phyloP scores from a whole-genome alignment of 2,888 invertebrate genomes.

The Odontocerum albicorne region DNA sequence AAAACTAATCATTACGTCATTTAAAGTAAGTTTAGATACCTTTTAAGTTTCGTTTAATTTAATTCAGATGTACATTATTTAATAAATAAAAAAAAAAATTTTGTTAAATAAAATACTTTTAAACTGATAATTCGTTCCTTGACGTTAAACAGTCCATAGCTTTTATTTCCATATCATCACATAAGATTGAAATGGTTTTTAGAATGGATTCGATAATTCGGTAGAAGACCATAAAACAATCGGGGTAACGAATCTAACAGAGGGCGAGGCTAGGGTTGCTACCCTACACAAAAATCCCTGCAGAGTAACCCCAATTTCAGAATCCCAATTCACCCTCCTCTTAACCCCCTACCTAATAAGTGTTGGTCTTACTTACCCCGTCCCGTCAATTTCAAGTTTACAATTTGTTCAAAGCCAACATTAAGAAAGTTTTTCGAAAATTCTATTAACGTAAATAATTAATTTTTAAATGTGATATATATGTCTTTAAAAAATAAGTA shows the following conservation, averaged over 20 bases:
- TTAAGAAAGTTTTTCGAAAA: background rate
- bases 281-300: conserved; percentile 23
- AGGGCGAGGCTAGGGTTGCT: background rate
- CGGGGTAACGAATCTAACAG: conserved; percentile 3
- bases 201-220: conserved; percentile 6
- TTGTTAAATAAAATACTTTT: no score
- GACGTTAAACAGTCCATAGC: no score
- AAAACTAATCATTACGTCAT: no score
- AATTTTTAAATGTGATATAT: background rate
- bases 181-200: background rate
- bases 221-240: conserved; percentile 16
- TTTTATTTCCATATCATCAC: no score
- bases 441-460: no score
- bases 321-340: conserved; percentile 15
- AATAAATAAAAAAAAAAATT: no score
- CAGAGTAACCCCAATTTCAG: conserved; percentile 14
- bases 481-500: background rate
- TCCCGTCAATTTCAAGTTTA: conserved; percentile 4
- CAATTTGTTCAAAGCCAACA: conserved; percentile 1
- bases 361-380: background rate
- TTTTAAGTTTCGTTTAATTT: no score
- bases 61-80: no score
- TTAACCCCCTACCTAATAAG: background rate
- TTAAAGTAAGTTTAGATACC: no score
- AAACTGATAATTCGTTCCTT: no score